Evolutionary conservation across 2,797 vertebrate species (phyloP).

Genomic region (Siniperca scherzeri): DNA sequence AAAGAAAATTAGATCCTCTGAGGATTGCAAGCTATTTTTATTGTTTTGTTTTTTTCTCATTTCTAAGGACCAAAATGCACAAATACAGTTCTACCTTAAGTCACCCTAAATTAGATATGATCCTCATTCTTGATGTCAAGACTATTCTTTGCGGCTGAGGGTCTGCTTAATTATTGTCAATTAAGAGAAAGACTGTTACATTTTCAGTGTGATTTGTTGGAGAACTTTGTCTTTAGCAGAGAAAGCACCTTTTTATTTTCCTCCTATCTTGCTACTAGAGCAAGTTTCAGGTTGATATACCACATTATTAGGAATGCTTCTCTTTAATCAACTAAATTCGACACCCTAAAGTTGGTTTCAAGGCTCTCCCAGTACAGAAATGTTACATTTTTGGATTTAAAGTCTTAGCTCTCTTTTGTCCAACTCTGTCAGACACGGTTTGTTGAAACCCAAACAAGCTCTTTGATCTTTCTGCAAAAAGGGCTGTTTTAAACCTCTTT

Average conservation of each 20-base stretch:
- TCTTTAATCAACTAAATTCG: not conserved
- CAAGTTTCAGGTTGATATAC: not conserved
- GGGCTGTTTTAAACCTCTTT: constrained; percentile 42
- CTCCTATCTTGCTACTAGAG: not conserved
- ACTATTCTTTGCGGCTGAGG: constrained; percentile 8
- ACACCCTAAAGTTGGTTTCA: constrained; percentile 22
- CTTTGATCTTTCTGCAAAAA: constrained; percentile 48
- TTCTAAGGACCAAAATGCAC: constrained; percentile 31
- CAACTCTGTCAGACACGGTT: constrained; percentile 42
- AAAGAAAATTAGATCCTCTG: constrained; percentile 26
- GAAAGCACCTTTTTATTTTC: constrained; percentile 14
- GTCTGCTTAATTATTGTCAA: constrained; percentile 17
- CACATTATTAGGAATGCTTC: not conserved
- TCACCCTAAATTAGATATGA: not conserved
- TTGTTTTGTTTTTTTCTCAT: constrained; percentile 33
- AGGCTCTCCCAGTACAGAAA: constrained; percentile 8
- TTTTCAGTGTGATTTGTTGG: not conserved
- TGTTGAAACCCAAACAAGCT: constrained; percentile 44
- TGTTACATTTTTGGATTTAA: constrained; percentile 35
- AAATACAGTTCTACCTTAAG: constrained; percentile 18
- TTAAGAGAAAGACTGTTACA: not conserved
- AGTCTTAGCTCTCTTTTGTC: constrained; percentile 12
- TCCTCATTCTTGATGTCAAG: not conserved
- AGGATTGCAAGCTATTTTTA: constrained; percentile 52
- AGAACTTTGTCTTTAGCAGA: not conserved